A percentile compares a stretch with the other conserved stretches of the same genome.
Evolutionary conservation across 2,113 vertebrate species (phyloP).

Genomic region (Oreochromis spilurus): DNA sequence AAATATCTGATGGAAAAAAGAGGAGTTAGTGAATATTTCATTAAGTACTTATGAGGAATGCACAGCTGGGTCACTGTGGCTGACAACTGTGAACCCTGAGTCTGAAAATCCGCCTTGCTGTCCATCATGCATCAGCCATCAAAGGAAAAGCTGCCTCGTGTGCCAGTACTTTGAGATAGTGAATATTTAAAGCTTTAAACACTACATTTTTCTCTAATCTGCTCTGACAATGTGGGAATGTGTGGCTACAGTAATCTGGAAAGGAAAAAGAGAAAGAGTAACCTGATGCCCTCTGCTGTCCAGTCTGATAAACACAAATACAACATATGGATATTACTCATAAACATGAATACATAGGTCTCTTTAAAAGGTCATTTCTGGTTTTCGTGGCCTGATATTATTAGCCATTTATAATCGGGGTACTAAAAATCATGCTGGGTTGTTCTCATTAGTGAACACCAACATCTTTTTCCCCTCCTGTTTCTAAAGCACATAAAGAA

Average conservation of each 20-base stretch:
- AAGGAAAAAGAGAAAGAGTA: background rate
- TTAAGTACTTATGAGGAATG: slow-evolving; percentile 25
- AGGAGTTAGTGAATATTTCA: slow-evolving; percentile 52
- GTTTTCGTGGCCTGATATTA: background rate
- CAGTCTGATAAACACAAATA: background rate
- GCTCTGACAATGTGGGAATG: background rate
- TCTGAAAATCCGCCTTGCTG: background rate
- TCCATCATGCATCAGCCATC: slow-evolving; percentile 19
- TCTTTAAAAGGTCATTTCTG: background rate
- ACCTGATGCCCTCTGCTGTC: slow-evolving; percentile 48
- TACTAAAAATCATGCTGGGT: background rate
- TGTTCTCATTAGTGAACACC: background rate
- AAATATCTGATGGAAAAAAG: slow-evolving; percentile 32
- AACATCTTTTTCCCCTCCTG: background rate
- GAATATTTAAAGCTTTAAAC: slow-evolving; percentile 38
- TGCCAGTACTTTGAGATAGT: background rate
- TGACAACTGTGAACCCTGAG: background rate
- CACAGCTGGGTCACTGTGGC: background rate
- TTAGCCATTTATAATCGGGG: background rate
- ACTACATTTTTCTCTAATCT: slow-evolving; percentile 16
- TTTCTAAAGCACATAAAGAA: background rate
- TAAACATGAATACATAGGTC: background rate
- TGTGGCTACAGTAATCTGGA: background rate
- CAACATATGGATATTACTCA: background rate
- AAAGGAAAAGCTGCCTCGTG: slow-evolving; percentile 10